phyloP scores from a whole-genome alignment of 2,888 invertebrate genomes.

The Dendrolimus houi region DNA sequence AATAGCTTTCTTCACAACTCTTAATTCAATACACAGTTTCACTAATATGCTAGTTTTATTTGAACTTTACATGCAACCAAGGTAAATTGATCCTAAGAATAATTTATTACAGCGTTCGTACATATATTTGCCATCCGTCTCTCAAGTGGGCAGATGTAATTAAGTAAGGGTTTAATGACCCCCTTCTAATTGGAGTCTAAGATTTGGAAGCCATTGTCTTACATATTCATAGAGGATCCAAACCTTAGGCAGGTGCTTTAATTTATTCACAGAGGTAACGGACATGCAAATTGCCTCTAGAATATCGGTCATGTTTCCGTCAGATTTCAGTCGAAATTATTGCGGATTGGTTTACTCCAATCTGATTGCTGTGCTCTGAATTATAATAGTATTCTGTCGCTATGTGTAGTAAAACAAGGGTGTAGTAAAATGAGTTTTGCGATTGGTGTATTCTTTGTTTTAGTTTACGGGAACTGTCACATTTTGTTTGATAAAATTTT shows the following conservation, averaged over 20 bases:
- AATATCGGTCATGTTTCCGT: conserved; percentile 74
- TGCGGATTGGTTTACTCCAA: conserved; percentile 54
- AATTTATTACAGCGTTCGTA: conserved; percentile 20
- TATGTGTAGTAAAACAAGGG: not conserved
- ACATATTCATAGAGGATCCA: conserved; percentile 67
- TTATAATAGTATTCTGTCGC: conserved; percentile 17
- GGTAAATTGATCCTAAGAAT: not conserved
- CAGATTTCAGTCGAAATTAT: conserved; percentile 72
- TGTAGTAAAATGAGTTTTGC: not conserved
- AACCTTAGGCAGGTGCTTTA: conserved; percentile 62
- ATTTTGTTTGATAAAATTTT: too few relatives aligned
- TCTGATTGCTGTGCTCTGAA: conserved; percentile 27
- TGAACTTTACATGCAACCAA: not conserved
- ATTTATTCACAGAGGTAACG: conserved; percentile 69
- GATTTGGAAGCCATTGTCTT: conserved; percentile 73
- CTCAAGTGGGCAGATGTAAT: conserved; percentile 44
- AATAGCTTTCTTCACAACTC: too few relatives aligned
- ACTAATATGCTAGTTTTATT: not conserved
- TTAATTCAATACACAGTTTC: too few relatives aligned
- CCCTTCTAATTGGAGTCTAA: conserved; percentile 64
- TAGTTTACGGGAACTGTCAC: too few relatives aligned
- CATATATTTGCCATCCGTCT: conserved; percentile 38
- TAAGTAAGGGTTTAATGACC: conserved; percentile 64
- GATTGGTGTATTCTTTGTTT: not conserved
- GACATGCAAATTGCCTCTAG: conserved; percentile 68